Base-by-base conservation (phyloP, 2,888 invertebrate species). In the Oasisia sp. region DNA sequence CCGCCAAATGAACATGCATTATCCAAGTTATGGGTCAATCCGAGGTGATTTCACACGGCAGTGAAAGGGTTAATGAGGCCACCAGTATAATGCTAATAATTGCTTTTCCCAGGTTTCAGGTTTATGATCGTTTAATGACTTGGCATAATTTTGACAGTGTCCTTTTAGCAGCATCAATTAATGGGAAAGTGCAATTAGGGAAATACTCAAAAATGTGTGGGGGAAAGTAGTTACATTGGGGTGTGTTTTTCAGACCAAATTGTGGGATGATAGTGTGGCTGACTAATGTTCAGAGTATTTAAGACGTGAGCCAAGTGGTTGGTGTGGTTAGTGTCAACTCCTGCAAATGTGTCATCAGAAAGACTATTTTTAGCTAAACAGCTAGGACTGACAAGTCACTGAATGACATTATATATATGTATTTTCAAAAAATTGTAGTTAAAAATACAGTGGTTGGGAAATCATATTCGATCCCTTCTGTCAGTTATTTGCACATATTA, bases 111-210 rank as follows among this genome's bases (percentile, higher is more conserved):
- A 74, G 74, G 74, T 74, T 74, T n/a, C 74, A 74, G 19, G 2
- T n/a, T 74, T 74, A 74, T 74, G 74, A 74, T 74, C 27, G 74
- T 74, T 74, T 74, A 74, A 74, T 74, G 74, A 74, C 74, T 93
- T 32, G 50, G 27, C n/a, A 32, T 91, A 38, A 91, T 91, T 91
- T 38, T 32, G n/a, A 38, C 32, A 32, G 27, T 44, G 32, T 38
- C 90, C 44, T 90, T 90, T 44, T 90, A 38, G 12, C 19, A 32
- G n/a, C 27, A 27, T 56, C 56, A 56, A 56, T 56, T 56, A 56
- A 56, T 74, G 74, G 74, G 74, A 74, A 19, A 74, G 19, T 27
- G 32, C 44, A 38, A 44, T 38, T 8, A 90, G 44, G 90, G 38
- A 90, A 19, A 32, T 8, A n/a, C 12, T 90, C 38, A 90, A 90